Percentiles rank a stretch among this genome's conserved stretches.
Evolutionary conservation across 2,888 invertebrate species (phyloP).

Genomic region (Ellobium chinense): DNA sequence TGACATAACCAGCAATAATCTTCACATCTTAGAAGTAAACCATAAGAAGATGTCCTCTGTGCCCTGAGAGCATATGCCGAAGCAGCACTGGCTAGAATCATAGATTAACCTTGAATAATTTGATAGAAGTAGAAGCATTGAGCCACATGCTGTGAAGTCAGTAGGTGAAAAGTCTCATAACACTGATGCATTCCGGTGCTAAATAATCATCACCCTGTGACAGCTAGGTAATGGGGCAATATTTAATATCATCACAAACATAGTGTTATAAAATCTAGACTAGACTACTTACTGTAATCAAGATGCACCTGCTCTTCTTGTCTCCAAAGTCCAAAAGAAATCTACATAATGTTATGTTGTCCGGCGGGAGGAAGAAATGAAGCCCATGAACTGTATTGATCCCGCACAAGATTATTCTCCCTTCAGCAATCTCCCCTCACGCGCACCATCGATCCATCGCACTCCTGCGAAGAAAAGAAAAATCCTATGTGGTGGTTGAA

Average conservation of each 20-base stretch:
- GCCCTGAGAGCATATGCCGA: no score
- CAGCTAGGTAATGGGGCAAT: no score
- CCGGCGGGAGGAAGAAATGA: conserved; percentile 33
- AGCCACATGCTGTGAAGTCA: no score
- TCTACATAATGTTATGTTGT: conserved; percentile 46
- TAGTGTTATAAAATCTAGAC: no score
- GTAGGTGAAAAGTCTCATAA: no score
- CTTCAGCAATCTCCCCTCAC: conserved; percentile 34
- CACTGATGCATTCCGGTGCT: no score
- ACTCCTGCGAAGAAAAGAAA: conserved; percentile 17
- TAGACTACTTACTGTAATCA: not conserved
- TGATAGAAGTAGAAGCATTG: no score
- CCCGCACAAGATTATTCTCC: conserved; percentile 11
- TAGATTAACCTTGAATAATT: conserved; percentile 4
- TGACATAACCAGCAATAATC: not conserved
- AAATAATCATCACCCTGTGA: no score
- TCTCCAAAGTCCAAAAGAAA: conserved; percentile 29
- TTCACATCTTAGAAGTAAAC: no score
- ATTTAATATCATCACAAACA: no score
- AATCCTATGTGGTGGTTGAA: conserved; percentile 15
- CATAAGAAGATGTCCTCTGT: no score
- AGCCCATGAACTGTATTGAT: conserved; percentile 40
- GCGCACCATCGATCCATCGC: conserved; percentile 33
- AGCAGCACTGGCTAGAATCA: no score
- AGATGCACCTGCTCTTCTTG: conserved; percentile 6